These are phyloP conservation scores for Phyllotis vaccarum DNA, from an alignment of 2,797 vertebrate genomes.

Conservation along the genomic window DNA sequence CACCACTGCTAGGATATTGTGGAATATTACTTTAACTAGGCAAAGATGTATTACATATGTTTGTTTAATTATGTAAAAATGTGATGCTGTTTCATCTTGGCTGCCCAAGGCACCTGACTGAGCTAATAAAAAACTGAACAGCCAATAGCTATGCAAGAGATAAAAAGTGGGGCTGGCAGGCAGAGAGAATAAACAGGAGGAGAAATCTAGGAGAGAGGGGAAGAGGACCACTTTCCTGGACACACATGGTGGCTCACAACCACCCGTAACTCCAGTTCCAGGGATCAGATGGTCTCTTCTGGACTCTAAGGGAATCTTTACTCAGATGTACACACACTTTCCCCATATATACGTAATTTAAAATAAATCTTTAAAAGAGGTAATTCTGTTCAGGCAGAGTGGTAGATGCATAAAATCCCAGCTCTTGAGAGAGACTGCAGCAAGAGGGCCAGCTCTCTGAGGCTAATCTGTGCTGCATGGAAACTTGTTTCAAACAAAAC, in stretches of 20 bases:
- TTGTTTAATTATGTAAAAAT: not conserved
- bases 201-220: not conserved
- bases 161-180: rapidly evolving
- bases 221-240: not conserved
- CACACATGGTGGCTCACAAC: not conserved
- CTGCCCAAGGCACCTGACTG: not conserved
- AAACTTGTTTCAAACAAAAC: not conserved
- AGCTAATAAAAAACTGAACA: not conserved
- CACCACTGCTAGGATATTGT: not conserved
- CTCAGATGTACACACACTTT: not conserved
- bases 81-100: not conserved
- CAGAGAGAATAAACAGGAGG: not conserved
- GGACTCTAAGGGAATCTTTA: not conserved
- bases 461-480: not conserved
- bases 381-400: not conserved
- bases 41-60: not conserved
- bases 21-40: not conserved
- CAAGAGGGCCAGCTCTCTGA: not conserved
- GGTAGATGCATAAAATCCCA: not conserved
- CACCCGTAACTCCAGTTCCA: not conserved
- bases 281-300: not conserved
- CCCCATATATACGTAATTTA: not conserved
- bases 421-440: not conserved
- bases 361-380: not conserved
- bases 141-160: not conserved